Evolutionary conservation across 2,113 vertebrate genomes (phyloP), one percentile per base, ranked within the genome.

Genomic region (Anguilla rostrata): DNA sequence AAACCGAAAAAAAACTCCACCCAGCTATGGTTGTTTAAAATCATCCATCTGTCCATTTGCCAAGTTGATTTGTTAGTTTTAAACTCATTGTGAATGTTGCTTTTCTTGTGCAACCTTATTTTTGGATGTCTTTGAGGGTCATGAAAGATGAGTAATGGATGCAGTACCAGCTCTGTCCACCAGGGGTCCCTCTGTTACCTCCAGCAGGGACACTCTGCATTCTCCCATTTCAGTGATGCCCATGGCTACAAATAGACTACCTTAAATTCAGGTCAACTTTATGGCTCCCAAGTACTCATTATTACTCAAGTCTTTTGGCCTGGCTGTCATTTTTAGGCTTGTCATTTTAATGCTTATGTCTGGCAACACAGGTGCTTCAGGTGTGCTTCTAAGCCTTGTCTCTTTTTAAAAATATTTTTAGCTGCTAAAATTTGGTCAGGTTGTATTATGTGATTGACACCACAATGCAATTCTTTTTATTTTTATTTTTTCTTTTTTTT

Each of bases 161-260:
- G 84, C 43, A 43, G 84, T 11, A 18, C 63, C n/a, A 2, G 49
- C 18, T 78, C 75, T 41, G 43, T 80, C 84, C 75, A 85, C 84
- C 18, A 80, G 84, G 29, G 71, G 78, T 26, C 43, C 0, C 66
- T 7, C 20, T 20, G 16, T 57, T 20, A 75, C 40, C 16, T 71
- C n/a, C 84, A 18, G 78, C 34, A n/a, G 41, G 83, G 41, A 49
- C 29, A 75, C 20, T 22, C 66, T 75, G 71, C 63, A 71, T 12
- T 9, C 8, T 75, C 71, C 71, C 26, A 9, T 29, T 75, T 75
- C 26, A 75, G 12, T 5, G n/a, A 75, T 75, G 29, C 71, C n/a
- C n/a, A 57, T 49, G 41, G 26, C 66, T 84, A 63, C 41, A 39
- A 78, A 57, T 22, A 15, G 78, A 85, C 46, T 85, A 43, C 4